Conservation (phyloP, 2,797 vertebrate genomes). For the Gymnodraco acuticeps region DNA sequence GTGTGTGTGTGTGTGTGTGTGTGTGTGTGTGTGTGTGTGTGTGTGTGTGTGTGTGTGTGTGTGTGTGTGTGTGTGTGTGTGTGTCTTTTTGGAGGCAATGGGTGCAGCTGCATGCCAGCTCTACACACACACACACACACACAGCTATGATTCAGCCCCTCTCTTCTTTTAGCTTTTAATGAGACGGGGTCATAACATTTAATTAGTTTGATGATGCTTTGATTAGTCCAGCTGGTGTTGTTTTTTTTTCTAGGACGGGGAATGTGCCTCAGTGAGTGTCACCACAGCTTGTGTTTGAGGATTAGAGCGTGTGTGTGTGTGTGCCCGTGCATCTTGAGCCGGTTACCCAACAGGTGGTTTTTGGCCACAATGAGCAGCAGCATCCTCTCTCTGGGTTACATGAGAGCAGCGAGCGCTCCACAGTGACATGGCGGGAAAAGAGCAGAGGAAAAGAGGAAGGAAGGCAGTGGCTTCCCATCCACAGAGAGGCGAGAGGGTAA, state of each 20-base stretch:
- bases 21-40: too few species aligned
- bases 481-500: slow-evolving; percentile 83
- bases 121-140: slow-evolving; percentile 23
- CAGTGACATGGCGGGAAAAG: slow-evolving; percentile 75
- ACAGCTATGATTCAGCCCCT: slow-evolving; percentile 64
- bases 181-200: slow-evolving; percentile 58
- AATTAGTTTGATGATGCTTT: slow-evolving; percentile 67
- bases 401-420: slow-evolving; percentile 25
- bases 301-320: slow-evolving; percentile 37
- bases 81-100: slow-evolving; percentile 68
- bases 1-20: too few species aligned
- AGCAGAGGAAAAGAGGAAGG: slow-evolving; percentile 69
- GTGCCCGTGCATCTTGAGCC: slow-evolving; percentile 64
- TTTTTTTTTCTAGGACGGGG: slow-evolving; percentile 36
- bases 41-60: slow-evolving; percentile 4
- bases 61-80: background rate
- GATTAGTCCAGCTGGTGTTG: slow-evolving; percentile 69
- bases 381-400: slow-evolving; percentile 35
- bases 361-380: slow-evolving; percentile 40
- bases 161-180: slow-evolving; percentile 43
- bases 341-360: slow-evolving; percentile 73
- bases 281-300: slow-evolving; percentile 50
- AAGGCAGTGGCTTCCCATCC: slow-evolving; percentile 74
- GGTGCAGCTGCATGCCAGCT: slow-evolving; percentile 79
- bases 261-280: slow-evolving; percentile 58